Percentiles rank a stretch among this genome's conserved stretches.
phyloP scores from a whole-genome alignment of 2,113 vertebrate genomes.

The Gorsachius goisagi region DNA sequence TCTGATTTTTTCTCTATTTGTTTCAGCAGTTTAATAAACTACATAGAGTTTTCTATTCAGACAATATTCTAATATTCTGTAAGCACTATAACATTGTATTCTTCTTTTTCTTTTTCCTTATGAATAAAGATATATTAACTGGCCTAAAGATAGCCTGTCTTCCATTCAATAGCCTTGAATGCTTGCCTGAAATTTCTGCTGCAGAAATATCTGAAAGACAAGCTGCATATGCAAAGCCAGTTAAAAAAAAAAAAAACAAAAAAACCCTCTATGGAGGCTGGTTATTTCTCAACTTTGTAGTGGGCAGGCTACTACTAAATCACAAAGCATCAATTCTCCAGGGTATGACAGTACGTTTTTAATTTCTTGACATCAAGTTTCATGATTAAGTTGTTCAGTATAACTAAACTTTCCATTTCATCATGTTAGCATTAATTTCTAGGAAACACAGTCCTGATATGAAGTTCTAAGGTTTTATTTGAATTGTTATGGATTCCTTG shows the following conservation, averaged over 20 bases:
- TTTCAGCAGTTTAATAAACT: neutral
- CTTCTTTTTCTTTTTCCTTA: neutral
- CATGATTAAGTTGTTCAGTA: neutral
- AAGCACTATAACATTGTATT: neutral
- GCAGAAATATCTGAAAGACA: neutral
- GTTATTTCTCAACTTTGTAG: neutral
- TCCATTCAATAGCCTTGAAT: neutral
- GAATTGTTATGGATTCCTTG: neutral
- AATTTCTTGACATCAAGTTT: neutral
- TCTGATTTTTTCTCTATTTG: neutral
- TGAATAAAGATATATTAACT: neutral
- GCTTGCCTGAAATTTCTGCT: neutral
- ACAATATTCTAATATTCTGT: neutral
- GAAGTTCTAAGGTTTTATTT: neutral
- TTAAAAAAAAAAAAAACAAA: neutral
- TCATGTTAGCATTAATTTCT: neutral
- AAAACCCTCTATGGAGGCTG: no score
- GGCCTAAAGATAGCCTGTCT: neutral
- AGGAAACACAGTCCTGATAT: neutral
- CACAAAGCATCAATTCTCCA: neutral
- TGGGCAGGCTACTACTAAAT: neutral
- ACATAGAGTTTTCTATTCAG: neutral
- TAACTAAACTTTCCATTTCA: neutral
- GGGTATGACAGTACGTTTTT: neutral
- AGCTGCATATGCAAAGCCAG: neutral